These are phyloP conservation scores for Suncus etruscus DNA, from an alignment of 2,113 vertebrate species.

Conservation along the genomic window DNA sequence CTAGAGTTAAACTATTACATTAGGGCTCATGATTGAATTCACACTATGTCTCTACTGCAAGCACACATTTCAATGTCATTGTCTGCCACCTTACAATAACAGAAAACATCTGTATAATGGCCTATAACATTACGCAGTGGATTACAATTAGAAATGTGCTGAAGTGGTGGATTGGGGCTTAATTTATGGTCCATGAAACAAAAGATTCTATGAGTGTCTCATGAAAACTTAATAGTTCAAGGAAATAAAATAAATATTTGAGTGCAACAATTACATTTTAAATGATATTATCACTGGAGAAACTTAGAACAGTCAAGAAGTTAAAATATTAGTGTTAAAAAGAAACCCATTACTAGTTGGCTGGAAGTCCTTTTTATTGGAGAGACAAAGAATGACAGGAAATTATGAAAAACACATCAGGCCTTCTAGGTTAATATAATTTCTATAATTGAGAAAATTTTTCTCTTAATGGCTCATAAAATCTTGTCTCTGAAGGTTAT, in stretches of 20 bases:
- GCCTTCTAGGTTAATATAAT: conserved; percentile 70
- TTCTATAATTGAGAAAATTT: conserved; percentile 76
- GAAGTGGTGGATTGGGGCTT: conserved; percentile 82
- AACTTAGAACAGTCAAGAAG: conserved; percentile 78
- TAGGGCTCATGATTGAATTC: conserved; percentile 81
- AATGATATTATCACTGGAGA: conserved; percentile 81
- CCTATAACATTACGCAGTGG: conserved; percentile 79
- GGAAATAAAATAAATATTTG: conserved; percentile 82
- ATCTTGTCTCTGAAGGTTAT: conserved; percentile 51
- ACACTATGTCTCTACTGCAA: conserved; percentile 83
- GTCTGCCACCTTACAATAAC: conserved; percentile 85
- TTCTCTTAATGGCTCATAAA: conserved; percentile 76
- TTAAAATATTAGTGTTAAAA: conserved; percentile 82
- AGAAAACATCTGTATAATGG: conserved; percentile 87
- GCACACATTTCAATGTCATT: conserved; percentile 85
- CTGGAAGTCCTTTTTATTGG: conserved; percentile 44
- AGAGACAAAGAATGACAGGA: conserved; percentile 70
- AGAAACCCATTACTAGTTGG: conserved; percentile 55
- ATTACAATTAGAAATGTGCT: conserved; percentile 87
- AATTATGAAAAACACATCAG: conserved; percentile 62
- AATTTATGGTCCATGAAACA: conserved; percentile 86
- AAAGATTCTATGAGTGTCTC: conserved; percentile 77
- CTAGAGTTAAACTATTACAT: conserved; percentile 42
- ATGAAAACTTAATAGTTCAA: conserved; percentile 83
- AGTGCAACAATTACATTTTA: conserved; percentile 81